Conservation (phyloP, 2,797 vertebrate species). For the Coluber constrictor region DNA sequence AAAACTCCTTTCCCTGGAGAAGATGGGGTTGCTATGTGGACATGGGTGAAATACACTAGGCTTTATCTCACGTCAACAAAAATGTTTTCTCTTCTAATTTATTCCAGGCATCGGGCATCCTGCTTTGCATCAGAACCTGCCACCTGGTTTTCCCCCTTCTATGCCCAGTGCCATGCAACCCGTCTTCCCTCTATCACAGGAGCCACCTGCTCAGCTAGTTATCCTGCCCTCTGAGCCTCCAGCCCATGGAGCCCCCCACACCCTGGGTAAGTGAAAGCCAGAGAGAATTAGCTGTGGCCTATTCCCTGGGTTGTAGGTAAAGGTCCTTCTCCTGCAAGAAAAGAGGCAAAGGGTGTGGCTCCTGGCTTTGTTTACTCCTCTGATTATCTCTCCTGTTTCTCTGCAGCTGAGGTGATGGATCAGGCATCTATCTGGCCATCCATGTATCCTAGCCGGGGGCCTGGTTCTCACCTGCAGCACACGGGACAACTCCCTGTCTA, state of each 20-base stretch:
- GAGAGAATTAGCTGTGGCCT: neutral
- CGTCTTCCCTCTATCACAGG: constrained; percentile 90
- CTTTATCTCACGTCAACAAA: neutral
- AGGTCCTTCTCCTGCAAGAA: neutral
- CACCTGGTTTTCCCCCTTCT: constrained; percentile 88
- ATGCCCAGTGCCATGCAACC: constrained; percentile 91
- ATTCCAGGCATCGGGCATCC: constrained; percentile 87
- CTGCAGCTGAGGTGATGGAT: constrained; percentile 91
- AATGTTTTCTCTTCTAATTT: neutral
- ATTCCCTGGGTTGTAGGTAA: neutral
- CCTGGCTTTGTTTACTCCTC: neutral
- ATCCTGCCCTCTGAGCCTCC: constrained; percentile 89
- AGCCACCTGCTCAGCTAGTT: constrained; percentile 86
- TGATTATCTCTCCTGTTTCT: neutral
- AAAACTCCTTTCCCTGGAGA: neutral
- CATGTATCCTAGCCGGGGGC: constrained; percentile 89
- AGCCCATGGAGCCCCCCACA: constrained; percentile 81
- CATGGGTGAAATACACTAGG: fast-evolving
- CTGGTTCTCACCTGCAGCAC: constrained; percentile 92
- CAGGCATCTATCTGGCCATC: constrained; percentile 94
- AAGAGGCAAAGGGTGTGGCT: neutral
- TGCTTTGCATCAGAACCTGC: constrained; percentile 91
- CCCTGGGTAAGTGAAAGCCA: constrained; percentile 78
- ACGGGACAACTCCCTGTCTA: constrained; percentile 85
- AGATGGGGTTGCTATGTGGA: neutral